These are phyloP conservation scores for Yponomeuta evonymella DNA, from an alignment of 2,888 invertebrate genomes.

Conservation along the genomic window DNA sequence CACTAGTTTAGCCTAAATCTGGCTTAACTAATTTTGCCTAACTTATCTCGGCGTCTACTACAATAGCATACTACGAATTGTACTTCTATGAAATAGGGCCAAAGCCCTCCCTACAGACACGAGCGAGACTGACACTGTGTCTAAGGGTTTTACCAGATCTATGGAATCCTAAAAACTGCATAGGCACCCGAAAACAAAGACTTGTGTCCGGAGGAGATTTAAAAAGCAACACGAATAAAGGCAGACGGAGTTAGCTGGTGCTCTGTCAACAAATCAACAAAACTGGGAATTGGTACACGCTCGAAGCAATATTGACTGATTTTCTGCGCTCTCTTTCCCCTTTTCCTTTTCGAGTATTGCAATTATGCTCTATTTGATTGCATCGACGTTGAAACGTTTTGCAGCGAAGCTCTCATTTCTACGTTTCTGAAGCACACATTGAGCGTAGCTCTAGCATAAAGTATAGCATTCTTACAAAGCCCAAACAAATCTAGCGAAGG, in stretches of 20 bases:
- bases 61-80: too few relatives aligned
- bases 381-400: conserved; percentile 15
- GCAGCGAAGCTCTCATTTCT: not conserved
- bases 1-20: too few relatives aligned
- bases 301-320: conserved; percentile 18
- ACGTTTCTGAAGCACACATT: not conserved
- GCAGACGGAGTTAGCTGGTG: not conserved
- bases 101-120: too few relatives aligned
- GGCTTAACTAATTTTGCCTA: too few relatives aligned
- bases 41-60: too few relatives aligned
- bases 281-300: conserved; percentile 6
- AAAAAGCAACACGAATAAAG: not conserved
- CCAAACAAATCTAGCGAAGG: not conserved
- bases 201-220: too few relatives aligned
- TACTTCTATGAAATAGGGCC: too few relatives aligned
- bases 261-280: conserved; percentile 9
- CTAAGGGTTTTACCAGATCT: too few relatives aligned
- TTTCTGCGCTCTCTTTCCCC: conserved; percentile 8
- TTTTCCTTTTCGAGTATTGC: not conserved
- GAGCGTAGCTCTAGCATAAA: not conserved
- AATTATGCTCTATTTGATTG: not conserved
- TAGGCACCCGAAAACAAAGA: too few relatives aligned
- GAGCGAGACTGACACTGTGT: too few relatives aligned
- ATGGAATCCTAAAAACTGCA: too few relatives aligned
- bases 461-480: not conserved